phyloP scores from a whole-genome alignment of 2,888 invertebrate genomes.

The Slavum lentiscoides region DNA sequence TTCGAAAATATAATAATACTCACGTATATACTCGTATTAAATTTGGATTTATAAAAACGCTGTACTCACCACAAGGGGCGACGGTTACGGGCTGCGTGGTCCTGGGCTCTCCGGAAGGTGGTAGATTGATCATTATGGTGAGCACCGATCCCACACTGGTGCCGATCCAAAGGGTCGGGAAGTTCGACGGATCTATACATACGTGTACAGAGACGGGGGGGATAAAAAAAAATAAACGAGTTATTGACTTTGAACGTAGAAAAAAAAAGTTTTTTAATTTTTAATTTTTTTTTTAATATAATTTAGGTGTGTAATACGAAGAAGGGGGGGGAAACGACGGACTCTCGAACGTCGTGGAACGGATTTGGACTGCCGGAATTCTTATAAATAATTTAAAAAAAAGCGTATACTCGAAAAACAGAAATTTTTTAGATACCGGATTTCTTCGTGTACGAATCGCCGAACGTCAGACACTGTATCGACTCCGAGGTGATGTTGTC shows the following conservation, averaged over 20 bases:
- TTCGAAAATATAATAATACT: no score
- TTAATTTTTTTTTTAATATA: no score
- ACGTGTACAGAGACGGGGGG: conserved; percentile 53
- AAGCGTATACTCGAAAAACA: conserved; percentile 20
- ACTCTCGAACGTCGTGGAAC: background rate
- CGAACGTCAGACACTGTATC: conserved; percentile 93
- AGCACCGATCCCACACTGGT: conserved; percentile 95
- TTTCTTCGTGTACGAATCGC: conserved; percentile 90
- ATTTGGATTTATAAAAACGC: no score
- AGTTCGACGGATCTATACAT: conserved; percentile 74
- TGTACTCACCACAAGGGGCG: conserved; percentile 75
- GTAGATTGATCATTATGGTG: conserved; percentile 81
- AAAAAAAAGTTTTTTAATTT: background rate
- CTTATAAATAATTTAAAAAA: background rate
- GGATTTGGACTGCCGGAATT: background rate
- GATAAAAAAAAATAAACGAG: conserved; percentile 30
- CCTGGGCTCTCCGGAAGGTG: conserved; percentile 77
- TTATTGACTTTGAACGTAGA: background rate
- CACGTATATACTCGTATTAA: no score
- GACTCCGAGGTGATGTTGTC: conserved; percentile 96
- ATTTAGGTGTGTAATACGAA: background rate
- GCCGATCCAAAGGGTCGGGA: conserved; percentile 96
- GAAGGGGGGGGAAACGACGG: no score
- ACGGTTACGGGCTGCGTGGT: conserved; percentile 80
- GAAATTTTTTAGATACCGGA: conserved; percentile 68